Conservation (phyloP, 1,140 invertebrate species). For the Lordiphosa mommai region DNA sequence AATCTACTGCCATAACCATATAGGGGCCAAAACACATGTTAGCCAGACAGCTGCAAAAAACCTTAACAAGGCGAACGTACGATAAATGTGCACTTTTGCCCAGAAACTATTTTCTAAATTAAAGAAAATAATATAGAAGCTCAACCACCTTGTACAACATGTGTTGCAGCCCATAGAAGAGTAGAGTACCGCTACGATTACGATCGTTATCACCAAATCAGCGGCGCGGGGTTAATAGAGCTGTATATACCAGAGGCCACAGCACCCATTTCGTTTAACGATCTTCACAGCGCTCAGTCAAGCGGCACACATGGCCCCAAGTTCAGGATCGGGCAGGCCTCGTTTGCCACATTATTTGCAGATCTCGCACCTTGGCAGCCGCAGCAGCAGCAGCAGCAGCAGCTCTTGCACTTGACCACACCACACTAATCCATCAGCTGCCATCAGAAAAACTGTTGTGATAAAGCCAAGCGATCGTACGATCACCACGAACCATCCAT, state of each 20-base stretch:
- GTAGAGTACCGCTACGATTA: slow-evolving; percentile 60
- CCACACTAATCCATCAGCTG: slow-evolving; percentile 59
- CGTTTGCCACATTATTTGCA: slow-evolving; percentile 67
- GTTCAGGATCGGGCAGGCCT: slow-evolving; percentile 5
- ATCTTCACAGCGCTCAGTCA: slow-evolving; percentile 18
- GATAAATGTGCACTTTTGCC: slow-evolving; percentile 33
- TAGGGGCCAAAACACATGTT: slow-evolving; percentile 53
- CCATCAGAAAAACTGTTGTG: slow-evolving; percentile 43
- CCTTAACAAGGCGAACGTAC: slow-evolving; percentile 43
- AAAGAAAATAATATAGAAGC: slow-evolving; percentile 57
- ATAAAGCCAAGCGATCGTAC: slow-evolving; percentile 44
- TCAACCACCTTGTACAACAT: not conserved
- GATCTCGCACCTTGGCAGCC: slow-evolving; percentile 61
- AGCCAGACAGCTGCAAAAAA: slow-evolving; percentile 7
- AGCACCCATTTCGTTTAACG: slow-evolving; percentile 34
- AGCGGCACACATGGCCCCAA: slow-evolving; percentile 51
- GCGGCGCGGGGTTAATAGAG: slow-evolving; percentile 64
- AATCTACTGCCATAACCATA: slow-evolving; percentile 13
- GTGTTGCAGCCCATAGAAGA: not conserved
- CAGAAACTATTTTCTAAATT: slow-evolving; percentile 68
- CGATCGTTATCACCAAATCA: slow-evolving; percentile 78
- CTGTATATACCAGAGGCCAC: slow-evolving; percentile 41
- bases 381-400: slow-evolving; percentile 9
- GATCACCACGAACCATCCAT: slow-evolving; percentile 24
- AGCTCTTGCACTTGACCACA: slow-evolving; percentile 63